Conservation (phyloP, 2,797 vertebrate genomes). For the Rallus crepitans region DNA sequence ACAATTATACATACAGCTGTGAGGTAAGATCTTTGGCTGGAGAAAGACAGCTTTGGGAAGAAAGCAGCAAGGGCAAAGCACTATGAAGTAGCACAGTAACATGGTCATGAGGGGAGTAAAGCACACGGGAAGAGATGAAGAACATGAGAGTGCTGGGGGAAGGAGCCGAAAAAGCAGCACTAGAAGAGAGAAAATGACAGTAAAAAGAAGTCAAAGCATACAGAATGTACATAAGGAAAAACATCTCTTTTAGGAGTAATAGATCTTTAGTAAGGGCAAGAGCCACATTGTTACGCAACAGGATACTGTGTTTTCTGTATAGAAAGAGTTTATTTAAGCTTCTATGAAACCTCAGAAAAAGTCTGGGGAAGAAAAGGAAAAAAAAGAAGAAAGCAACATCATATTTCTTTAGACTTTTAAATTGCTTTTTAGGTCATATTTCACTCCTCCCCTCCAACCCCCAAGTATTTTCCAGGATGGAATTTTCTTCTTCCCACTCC, state of each 20-base stretch:
- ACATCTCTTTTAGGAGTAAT: not conserved
- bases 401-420: not conserved
- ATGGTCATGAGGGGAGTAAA: not conserved
- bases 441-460: not conserved
- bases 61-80: not conserved
- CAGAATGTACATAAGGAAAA: not conserved
- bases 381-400: not conserved
- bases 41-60: not conserved
- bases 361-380: not conserved
- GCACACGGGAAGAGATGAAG: not conserved
- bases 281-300: not conserved
- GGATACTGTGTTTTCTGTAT: not conserved
- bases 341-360: not conserved
- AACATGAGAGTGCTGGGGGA: not conserved
- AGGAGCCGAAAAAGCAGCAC: not conserved
- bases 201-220: not conserved
- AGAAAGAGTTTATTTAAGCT: not conserved
- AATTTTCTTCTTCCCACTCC: conserved; percentile 68
- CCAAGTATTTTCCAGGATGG: conserved; percentile 45
- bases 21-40: not conserved
- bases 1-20: not conserved
- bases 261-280: not conserved
- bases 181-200: not conserved
- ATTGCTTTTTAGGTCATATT: conserved; percentile 54
- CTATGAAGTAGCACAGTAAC: not conserved